phyloP scores from a whole-genome alignment of 2,888 invertebrate genomes.

The Boloria selene region DNA sequence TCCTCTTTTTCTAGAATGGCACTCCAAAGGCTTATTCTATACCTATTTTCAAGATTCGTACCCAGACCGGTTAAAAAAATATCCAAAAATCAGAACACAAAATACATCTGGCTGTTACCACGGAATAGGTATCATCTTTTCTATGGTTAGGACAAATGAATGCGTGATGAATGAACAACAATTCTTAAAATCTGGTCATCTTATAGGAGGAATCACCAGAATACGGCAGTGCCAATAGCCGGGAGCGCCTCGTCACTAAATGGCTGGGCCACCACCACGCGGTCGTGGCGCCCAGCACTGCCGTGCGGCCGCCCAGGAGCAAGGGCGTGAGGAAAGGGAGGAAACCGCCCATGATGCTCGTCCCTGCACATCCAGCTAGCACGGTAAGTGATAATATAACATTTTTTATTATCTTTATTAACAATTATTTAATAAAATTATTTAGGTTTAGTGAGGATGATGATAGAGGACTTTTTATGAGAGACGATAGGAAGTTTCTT shows the following conservation, averaged over 20 bases:
- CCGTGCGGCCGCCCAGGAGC: slow-evolving; percentile 38
- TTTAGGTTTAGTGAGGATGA: too few relatives aligned
- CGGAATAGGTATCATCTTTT: too few relatives aligned
- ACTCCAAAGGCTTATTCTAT: too few relatives aligned
- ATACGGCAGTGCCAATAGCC: slow-evolving; percentile 76
- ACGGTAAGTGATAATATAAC: slow-evolving; percentile 57
- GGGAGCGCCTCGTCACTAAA: slow-evolving; percentile 80
- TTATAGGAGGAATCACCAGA: slow-evolving; percentile 56
- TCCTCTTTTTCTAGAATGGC: too few relatives aligned
- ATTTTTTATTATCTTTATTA: not conserved
- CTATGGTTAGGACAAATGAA: too few relatives aligned
- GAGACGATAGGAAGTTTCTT: too few relatives aligned
- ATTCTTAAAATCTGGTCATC: not conserved
- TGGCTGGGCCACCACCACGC: slow-evolving; percentile 80
- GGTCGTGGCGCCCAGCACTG: slow-evolving; percentile 51
- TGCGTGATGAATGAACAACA: not conserved
- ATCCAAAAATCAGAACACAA: too few relatives aligned
- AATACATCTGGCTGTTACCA: too few relatives aligned
- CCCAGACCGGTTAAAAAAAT: too few relatives aligned
- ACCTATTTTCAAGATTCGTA: too few relatives aligned
- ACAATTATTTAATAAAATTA: too few relatives aligned
- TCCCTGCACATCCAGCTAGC: slow-evolving; percentile 73
- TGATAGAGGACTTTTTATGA: not conserved
- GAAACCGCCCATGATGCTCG: slow-evolving; percentile 62
- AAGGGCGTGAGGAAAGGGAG: slow-evolving; percentile 61